phyloP scores from a whole-genome alignment of 2,113 vertebrate genomes.

The Boulengeromyrus knoepffleri region DNA sequence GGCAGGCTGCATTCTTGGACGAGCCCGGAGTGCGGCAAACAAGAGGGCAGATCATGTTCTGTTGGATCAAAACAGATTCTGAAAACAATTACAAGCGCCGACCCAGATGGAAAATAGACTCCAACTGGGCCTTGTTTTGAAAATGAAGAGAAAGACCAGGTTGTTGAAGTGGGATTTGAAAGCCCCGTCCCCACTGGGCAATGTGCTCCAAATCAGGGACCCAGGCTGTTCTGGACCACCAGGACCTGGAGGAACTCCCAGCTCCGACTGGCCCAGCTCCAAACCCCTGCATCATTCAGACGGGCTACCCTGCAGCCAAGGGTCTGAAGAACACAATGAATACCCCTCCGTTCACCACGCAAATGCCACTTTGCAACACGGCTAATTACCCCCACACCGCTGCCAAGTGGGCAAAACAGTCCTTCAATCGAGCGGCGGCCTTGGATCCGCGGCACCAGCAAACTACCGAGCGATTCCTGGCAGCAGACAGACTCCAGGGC shows the following conservation, averaged over 20 bases:
- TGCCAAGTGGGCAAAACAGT: background rate
- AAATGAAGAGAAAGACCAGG: background rate
- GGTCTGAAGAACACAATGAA: background rate
- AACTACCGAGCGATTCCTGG: background rate
- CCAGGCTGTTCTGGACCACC: background rate
- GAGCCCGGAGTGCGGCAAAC: background rate
- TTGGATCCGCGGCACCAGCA: background rate
- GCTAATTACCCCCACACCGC: background rate
- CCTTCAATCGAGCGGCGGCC: background rate
- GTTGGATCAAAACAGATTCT: background rate
- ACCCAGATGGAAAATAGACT: background rate
- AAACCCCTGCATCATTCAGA: background rate
- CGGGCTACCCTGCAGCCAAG: background rate
- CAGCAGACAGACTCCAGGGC: background rate
- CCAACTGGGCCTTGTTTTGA: background rate
- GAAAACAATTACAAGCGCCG: background rate
- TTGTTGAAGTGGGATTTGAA: background rate
- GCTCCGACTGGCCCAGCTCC: background rate
- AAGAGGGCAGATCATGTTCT: background rate
- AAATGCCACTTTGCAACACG: background rate
- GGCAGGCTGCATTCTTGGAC: background rate
- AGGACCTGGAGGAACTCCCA: background rate
- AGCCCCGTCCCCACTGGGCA: background rate
- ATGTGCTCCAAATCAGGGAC: background rate
- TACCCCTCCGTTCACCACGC: background rate